Percentiles rank a stretch among this genome's conserved stretches.
These are phyloP conservation scores for Orchesella cincta DNA, from an alignment of 1,140 invertebrate genomes.

Conservation along the genomic window DNA sequence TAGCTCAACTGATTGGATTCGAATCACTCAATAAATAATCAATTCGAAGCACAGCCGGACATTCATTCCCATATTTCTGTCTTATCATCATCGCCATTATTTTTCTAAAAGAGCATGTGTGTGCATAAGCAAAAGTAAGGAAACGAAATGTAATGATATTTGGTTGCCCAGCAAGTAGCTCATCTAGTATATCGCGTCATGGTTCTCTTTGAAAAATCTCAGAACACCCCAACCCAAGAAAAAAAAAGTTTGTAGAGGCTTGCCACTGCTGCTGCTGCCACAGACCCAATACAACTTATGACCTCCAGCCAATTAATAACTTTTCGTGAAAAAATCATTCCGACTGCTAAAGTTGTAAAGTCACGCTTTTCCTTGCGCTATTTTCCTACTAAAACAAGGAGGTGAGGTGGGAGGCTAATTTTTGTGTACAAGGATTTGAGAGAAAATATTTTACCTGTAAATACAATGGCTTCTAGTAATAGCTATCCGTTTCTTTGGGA, in stretches of 20 bases:
- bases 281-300: no score
- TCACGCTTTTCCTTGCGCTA: neutral
- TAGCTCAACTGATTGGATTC: slow-evolving; percentile 3
- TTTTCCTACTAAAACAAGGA: neutral
- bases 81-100: neutral
- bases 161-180: no score
- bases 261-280: no score
- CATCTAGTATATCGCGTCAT: no score
- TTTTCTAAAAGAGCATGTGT: no score
- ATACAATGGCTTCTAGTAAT: neutral
- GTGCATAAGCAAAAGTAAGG: no score
- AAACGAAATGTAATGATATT: no score
- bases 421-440: neutral
- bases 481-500: no score
- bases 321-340: slow-evolving; percentile 1
- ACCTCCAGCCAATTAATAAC: slow-evolving; percentile 12
- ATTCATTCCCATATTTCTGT: neutral
- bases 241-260: no score
- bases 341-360: slow-evolving; percentile 3
- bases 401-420: slow-evolving; percentile 1
- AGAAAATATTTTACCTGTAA: neutral
- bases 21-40: slow-evolving; percentile 29
- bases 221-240: slow-evolving; percentile 3
- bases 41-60: slow-evolving; percentile 16
- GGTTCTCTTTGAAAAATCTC: no score